Evolutionary conservation across 1,140 invertebrate species (phyloP), one percentile per base, ranked within the genome.

Genomic region (Leucophenga varia): DNA sequence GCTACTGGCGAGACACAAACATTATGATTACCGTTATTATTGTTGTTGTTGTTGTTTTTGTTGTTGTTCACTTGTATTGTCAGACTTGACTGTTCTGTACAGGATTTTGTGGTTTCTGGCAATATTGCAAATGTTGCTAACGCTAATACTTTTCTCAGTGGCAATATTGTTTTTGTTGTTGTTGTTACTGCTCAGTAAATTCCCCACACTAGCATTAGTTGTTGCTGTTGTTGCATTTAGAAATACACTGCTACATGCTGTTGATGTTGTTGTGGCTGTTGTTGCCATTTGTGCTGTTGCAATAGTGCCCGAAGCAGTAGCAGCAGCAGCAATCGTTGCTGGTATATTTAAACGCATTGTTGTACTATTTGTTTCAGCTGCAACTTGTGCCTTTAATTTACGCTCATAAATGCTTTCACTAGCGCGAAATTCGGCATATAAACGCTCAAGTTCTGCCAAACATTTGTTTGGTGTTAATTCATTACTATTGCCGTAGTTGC

Each of bases 381-480:
- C 17, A 37, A 16, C 22, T 28, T 8, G 13, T 34, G 49, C 49
- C 41, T 56, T 51, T 19, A 49, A 35, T 32, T 51, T 50, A 32
- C 49, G 61, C 54, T 65, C 63, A 37, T 63, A 57, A 28, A 60
- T 43, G 59, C 68, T 72, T 72, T 72, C 68, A 72, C 68, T 72
- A 50, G 68, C 68, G 50, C 64, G 68, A 72, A 72, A 72, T 61
- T 72, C 68, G 56, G 68, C 68, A 63, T 72, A 72, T 48, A 72
- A 56, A 40, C 68, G 68, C 54, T 72, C 68, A 52, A 72, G 64
- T 63, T 72, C 68, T 50, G 68, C 68, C 51, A 72, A 55, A 72
- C 68, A 72, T 72, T 72, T 72, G 59, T 72, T 72, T 49, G 68
- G 68, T 39, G 45, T 61, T 56, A 52, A 18, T 12, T 35, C 30